These are phyloP conservation scores for Ciconia maguari DNA, from an alignment of 2,113 vertebrate species.

Conservation along the genomic window DNA sequence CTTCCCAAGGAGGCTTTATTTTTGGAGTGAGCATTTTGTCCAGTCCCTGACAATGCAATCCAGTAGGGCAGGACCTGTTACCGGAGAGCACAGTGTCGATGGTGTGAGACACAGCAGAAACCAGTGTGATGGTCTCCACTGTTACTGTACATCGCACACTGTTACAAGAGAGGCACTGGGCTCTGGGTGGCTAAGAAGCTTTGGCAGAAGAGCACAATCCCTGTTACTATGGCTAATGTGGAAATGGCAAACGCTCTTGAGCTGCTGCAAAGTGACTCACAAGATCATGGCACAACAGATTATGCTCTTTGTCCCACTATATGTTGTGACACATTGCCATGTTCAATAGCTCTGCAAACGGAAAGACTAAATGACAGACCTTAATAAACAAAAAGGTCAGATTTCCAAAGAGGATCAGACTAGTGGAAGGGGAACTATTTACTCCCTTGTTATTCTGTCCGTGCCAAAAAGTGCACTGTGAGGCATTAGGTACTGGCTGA, in stretches of 20 bases:
- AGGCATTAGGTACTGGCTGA: not conserved
- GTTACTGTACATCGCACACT: not conserved
- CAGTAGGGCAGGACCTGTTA: not conserved
- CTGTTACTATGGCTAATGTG: not conserved
- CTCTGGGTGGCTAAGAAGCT: not conserved
- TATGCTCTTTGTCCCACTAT: not conserved
- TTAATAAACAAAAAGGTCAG: not conserved
- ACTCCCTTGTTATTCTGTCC: not conserved
- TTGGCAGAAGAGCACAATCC: not conserved
- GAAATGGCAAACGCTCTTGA: not conserved
- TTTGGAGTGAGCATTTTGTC: not conserved
- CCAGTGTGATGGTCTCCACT: not conserved
- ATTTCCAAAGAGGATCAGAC: not conserved
- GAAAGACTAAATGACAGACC: slow-evolving; percentile 16
- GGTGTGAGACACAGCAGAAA: not conserved
- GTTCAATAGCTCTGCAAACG: not conserved
- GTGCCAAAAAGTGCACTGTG: not conserved
- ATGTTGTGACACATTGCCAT: slow-evolving; percentile 16
- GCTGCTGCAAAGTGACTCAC: not conserved
- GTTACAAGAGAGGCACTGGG: not conserved
- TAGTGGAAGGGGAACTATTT: not conserved
- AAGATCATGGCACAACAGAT: slow-evolving; percentile 1
- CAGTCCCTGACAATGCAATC: not conserved
- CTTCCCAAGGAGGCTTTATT: not conserved
- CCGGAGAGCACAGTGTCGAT: not conserved